These are phyloP conservation scores for Podarcis cretensis DNA, from an alignment of 2,113 vertebrate genomes.

Conservation along the genomic window DNA sequence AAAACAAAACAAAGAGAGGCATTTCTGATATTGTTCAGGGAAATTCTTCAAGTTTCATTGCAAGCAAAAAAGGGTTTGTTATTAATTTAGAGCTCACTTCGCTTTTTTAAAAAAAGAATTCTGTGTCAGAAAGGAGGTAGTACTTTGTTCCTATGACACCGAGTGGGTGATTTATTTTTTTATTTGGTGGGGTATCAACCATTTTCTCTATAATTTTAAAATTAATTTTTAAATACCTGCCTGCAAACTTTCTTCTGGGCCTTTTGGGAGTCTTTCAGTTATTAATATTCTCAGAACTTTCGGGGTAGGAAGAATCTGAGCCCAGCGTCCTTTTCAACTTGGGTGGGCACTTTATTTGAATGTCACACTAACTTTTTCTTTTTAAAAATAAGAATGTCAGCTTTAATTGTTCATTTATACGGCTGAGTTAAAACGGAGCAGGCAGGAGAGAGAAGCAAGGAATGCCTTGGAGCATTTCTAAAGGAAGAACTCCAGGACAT, in stretches of 20 bases:
- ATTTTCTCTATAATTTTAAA: constrained; percentile 14
- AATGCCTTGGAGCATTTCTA: constrained; percentile 26
- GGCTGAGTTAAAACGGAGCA: background rate
- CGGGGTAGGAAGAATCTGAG: background rate
- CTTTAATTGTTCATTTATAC: constrained; percentile 37
- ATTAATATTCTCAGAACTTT: constrained; percentile 52
- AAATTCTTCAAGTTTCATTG: too few species aligned
- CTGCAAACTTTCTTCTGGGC: constrained; percentile 59
- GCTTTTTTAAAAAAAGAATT: background rate
- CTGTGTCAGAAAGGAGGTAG: background rate
- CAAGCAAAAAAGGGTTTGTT: background rate
- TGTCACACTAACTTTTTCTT: background rate
- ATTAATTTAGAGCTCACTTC: background rate
- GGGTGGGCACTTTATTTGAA: constrained; percentile 17
- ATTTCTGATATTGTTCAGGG: too few species aligned
- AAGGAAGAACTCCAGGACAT: background rate
- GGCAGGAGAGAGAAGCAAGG: background rate
- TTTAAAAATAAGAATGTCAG: background rate
- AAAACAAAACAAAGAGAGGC: too few species aligned
- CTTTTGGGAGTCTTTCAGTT: constrained; percentile 58
- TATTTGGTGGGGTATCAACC: constrained; percentile 32
- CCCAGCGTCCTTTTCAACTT: constrained; percentile 45
- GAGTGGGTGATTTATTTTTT: background rate
- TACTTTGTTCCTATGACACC: background rate
- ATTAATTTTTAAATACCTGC: constrained; percentile 58